Base-by-base conservation (phyloP, 1,140 invertebrate species). In the Phortica variegata region DNA sequence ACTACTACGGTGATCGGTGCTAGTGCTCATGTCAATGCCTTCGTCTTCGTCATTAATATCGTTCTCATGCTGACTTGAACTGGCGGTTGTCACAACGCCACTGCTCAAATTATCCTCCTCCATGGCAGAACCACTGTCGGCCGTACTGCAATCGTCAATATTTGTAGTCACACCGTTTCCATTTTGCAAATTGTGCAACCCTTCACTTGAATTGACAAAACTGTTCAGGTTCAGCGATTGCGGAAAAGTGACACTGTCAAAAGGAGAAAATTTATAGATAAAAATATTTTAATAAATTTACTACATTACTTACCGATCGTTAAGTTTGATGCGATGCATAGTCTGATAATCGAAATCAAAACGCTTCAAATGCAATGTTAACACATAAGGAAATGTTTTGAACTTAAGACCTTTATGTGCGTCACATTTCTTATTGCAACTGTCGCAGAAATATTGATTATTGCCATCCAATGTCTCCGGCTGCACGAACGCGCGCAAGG, bases 351-450 rank as follows among this genome's bases (percentile, higher is more conserved):
- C 92, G 77, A 94, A 95, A 77, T 94, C 91, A 77, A 95, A 95
- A 47, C 93, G 81, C 75, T 94, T 95, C 43, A 96, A 78, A 70
- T 95, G 92, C 49, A 96, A 76, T 1, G 90, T 93, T 12, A 96
- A 77, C 37, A 96, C 77, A 75, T 95, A 95, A 0, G 93, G 93
- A 77, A 95, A 93, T 47, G 87, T 86, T 9, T 85, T 84, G 68
- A 95, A 94, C 68, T 92, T 92, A 13, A 95, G 79, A 26, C 93
- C 91, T 79, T 96, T 95, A 65, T 95, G 89, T 21, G 93, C 93
- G 77, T 95, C 87, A 75, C 90, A 93, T 66, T 92, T 91, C 65
- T 90, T 88, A 60, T 89, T 83, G 78, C 93, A 96, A 52, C 85
- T 87, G 56, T 92, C 90, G 79, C 93, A 96, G 71, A 84, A 83